phyloP scores from a whole-genome alignment of 2,797 vertebrate genomes.

The Ispidina picta region DNA sequence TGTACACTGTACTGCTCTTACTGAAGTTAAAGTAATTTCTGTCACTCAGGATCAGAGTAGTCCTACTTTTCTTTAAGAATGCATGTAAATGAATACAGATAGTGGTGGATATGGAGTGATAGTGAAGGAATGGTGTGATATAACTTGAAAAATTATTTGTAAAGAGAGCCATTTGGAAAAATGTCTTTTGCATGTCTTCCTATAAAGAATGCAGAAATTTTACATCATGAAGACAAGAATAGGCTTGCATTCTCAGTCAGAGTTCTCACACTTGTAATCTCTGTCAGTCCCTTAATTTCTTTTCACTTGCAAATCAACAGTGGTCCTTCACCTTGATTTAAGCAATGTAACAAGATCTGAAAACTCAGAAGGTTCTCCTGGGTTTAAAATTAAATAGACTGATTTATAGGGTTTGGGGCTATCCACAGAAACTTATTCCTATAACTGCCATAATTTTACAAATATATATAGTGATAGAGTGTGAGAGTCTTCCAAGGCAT shows the following conservation, averaged over 20 bases:
- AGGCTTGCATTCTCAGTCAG: neutral
- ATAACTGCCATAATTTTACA: neutral
- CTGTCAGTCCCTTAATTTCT: neutral
- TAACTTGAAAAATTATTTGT: neutral
- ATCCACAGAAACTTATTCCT: neutral
- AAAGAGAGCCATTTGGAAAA: neutral
- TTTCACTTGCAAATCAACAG: neutral
- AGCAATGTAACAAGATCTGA: neutral
- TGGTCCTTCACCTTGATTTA: neutral
- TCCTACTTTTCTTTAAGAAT: neutral
- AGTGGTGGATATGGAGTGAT: neutral
- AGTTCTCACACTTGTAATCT: neutral
- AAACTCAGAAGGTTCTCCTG: neutral
- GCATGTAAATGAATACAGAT: neutral
- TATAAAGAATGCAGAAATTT: neutral
- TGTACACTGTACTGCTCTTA: neutral
- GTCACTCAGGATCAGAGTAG: neutral
- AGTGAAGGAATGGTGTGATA: neutral
- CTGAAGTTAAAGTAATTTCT: neutral
- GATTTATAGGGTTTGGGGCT: neutral
- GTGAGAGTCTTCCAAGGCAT: neutral
- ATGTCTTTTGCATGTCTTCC: neutral
- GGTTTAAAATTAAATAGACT: conserved; percentile 2
- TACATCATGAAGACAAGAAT: neutral
- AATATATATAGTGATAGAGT: neutral